phyloP scores from a whole-genome alignment of 2,888 invertebrate species.

The Lepas anatifera region DNA sequence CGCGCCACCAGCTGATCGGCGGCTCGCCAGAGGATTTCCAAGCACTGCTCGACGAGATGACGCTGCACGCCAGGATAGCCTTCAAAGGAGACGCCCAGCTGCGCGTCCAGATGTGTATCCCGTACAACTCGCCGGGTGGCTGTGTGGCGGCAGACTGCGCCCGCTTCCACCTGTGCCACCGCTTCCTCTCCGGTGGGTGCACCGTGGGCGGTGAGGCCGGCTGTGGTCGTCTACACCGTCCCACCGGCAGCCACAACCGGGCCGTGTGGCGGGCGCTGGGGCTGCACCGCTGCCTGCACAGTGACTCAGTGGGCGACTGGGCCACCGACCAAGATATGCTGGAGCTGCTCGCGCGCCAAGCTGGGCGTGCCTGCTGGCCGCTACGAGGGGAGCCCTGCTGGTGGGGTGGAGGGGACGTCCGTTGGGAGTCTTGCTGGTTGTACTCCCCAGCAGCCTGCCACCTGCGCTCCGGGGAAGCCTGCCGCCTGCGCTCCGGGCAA shows the following conservation, averaged over 20 bases:
- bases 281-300: not conserved
- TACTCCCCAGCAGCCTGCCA: too few species aligned
- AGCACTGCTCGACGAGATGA: not conserved
- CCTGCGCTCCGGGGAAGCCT: too few species aligned
- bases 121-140: not conserved
- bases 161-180: not conserved
- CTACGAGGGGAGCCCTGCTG: too few species aligned
- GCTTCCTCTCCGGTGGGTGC: not conserved
- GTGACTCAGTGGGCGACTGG: not conserved
- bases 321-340: not conserved
- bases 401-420: too few species aligned
- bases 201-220: not conserved
- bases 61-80: not conserved
- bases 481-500: too few species aligned
- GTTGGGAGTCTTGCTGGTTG: too few species aligned
- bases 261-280: not conserved
- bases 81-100: not conserved
- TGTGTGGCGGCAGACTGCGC: not conserved
- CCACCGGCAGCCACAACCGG: not conserved
- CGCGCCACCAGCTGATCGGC: not conserved
- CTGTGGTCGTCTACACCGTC: not conserved
- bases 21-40: not conserved
- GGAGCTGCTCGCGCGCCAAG: not conserved
- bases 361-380: too few species aligned
- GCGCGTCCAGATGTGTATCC: not conserved